Evolutionary conservation across 1,140 invertebrate species (phyloP), one percentile per base, ranked within the genome.

Genomic region (Marisa cornuarietis): DNA sequence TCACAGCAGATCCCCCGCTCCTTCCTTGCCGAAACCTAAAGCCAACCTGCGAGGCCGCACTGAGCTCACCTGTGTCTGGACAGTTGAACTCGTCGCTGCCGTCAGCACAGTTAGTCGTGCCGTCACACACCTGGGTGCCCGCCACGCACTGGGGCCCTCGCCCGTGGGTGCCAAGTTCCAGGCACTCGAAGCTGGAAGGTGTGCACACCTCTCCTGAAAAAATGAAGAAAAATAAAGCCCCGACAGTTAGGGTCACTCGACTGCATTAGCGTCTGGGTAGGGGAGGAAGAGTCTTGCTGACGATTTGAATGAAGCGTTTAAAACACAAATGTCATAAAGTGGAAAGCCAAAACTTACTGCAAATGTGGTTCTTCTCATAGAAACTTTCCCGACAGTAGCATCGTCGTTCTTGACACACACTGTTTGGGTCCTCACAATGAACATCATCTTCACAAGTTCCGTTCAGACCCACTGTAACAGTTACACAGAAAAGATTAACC

Each of bases 121-220:
- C 97, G 92, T 99, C 96, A 88, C 98, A 99, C 6, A 95, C 96
- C 90, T 99, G 98, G 90, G 98, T 98, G 83, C 97, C 95, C 5
- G 96, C 96, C 83, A 99, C 97, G 87, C 97, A 99, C 88, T 98
- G 97, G 49, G 87, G 86, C 8, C 85, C 85, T 42, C 76, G 69
- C 3, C 74, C 71, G 13, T 76, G 52, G 42, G 84, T 81, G n/a
- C 83, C 85, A 54, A 83, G 80, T 31, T 85, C 85, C 24, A 78
- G 76, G 79, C 88, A 90, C 71, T 88, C 87, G 85, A 87, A 89
- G 20, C 82, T 94, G 58, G 83, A 83, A n/a, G 69, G 61, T 8
- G 52, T 58, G 79, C 85, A 88, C 18, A 83, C 78, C 76, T 85
- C 79, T 24, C 84, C 83, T 86, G 62, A 42, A 75, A 77, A 71